These are phyloP conservation scores for Lasiurus borealis DNA, from an alignment of 2,113 vertebrate species.

Conservation along the genomic window DNA sequence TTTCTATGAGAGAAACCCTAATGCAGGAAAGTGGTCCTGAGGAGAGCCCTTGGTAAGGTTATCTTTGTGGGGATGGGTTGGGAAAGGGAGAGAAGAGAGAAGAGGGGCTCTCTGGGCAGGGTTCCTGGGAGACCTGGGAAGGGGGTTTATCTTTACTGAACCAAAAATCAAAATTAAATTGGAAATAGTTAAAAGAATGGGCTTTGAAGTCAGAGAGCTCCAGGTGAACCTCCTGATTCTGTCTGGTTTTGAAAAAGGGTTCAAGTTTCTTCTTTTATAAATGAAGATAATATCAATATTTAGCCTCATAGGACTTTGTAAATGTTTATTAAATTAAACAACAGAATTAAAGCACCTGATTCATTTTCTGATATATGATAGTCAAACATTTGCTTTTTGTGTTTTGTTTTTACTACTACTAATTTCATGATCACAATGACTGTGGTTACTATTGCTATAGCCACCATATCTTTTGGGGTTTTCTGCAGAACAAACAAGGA, in stretches of 20 bases:
- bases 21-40: not conserved
- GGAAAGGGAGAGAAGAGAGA: not conserved
- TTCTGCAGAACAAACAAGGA: conserved; percentile 23
- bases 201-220: not conserved
- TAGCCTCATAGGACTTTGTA: not conserved
- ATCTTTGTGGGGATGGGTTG: not conserved
- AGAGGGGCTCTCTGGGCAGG: not conserved
- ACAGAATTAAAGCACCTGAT: not conserved
- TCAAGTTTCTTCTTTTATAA: conserved; percentile 5
- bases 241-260: not conserved
- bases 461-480: not conserved
- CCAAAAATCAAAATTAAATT: conserved; percentile 39
- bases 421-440: not conserved
- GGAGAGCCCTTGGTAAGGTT: not conserved
- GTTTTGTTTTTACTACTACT: not conserved
- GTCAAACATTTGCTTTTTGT: not conserved
- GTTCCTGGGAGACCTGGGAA: not conserved
- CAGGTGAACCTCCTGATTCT: not conserved
- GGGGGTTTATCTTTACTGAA: not conserved
- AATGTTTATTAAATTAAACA: conserved; percentile 1
- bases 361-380: conserved; percentile 8
- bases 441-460: not conserved
- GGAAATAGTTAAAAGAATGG: conserved; percentile 1
- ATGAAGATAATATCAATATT: not conserved
- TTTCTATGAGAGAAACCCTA: not conserved